Evolutionary conservation across 2,113 vertebrate species (phyloP).

Genomic region (Eulemur macaco): DNA sequence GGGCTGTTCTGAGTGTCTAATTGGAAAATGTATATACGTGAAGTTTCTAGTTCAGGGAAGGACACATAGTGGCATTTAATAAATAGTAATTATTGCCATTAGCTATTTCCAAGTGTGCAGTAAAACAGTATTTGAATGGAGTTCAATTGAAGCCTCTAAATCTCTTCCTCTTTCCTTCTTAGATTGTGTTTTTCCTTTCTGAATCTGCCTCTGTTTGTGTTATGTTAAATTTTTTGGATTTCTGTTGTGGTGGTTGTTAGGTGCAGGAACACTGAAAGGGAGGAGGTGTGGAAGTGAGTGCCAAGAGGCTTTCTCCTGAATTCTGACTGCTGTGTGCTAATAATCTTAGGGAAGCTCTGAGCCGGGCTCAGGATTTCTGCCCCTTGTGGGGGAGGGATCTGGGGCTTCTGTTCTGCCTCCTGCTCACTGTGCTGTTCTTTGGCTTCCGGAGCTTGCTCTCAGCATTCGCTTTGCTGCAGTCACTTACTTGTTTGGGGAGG

Average conservation of each 20-base stretch:
- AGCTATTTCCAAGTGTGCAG: not conserved
- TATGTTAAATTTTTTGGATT: not conserved
- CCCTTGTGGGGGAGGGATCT: not conserved
- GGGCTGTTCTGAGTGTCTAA: not conserved
- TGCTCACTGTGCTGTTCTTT: not conserved
- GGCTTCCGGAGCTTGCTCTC: not conserved
- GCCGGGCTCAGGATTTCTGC: not conserved
- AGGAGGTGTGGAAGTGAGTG: not conserved
- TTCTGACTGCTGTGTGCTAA: accelerated
- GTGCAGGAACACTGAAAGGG: not conserved
- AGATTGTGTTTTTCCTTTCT: not conserved
- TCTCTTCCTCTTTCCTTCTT: not conserved
- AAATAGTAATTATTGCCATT: not conserved
- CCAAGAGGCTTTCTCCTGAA: not conserved
- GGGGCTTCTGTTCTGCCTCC: not conserved
- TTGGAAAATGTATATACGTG: not conserved
- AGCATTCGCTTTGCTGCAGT: not conserved
- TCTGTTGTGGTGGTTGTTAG: not conserved
- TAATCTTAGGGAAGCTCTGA: not conserved
- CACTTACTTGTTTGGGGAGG: not conserved
- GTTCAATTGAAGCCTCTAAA: not conserved
- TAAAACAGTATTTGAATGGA: not conserved
- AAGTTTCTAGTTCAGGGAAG: not conserved
- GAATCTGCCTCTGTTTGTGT: not conserved
- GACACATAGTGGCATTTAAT: not conserved